phyloP scores from a whole-genome alignment of 2,113 vertebrate species.

The Pagrus major region DNA sequence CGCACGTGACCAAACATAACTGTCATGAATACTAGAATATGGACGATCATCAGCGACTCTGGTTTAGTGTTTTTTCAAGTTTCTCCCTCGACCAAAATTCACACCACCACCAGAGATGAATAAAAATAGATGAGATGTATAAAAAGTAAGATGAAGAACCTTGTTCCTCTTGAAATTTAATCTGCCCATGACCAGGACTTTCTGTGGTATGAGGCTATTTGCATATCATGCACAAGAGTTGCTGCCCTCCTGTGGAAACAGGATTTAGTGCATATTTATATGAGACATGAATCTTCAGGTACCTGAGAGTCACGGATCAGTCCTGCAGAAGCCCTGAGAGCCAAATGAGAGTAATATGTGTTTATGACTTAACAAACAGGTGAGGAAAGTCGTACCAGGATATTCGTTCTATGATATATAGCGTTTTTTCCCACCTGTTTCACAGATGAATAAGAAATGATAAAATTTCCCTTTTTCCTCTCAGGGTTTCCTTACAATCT shows the following conservation, averaged over 20 bases:
- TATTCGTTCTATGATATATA: no score
- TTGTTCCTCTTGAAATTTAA: not conserved
- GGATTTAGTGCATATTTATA: not conserved
- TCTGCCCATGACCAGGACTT: not conserved
- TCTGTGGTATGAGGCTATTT: not conserved
- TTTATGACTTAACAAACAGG: no score
- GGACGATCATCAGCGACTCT: not conserved
- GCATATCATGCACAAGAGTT: not conserved
- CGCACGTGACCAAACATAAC: not conserved
- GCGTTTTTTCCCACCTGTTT: no score
- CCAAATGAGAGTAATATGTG: no score
- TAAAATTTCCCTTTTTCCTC: no score
- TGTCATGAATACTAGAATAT: not conserved
- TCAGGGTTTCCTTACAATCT: no score
- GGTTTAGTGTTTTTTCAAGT: not conserved
- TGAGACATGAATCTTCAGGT: not conserved
- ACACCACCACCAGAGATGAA: not conserved
- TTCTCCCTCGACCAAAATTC: not conserved
- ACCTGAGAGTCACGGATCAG: not conserved
- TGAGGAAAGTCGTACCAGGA: no score
- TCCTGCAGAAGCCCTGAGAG: no score
- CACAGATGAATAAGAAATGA: no score
- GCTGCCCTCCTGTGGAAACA: constrained; percentile 55
- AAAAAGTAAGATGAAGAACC: not conserved
- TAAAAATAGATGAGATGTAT: not conserved